phyloP scores from a whole-genome alignment of 2,113 vertebrate genomes.

The Myrmophylax atrothorax region DNA sequence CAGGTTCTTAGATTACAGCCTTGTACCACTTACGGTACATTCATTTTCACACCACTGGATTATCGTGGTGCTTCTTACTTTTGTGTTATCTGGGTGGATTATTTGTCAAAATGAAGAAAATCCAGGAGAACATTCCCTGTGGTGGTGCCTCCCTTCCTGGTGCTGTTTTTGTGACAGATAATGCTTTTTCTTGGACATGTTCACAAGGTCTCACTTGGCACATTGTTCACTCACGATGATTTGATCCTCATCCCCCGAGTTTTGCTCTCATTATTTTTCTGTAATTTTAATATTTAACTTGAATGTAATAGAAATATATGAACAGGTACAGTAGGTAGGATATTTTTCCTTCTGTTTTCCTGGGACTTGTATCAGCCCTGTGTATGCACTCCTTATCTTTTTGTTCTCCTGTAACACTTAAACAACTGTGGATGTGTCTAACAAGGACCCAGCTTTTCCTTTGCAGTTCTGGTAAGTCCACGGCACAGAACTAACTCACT shows the following conservation, averaged over 20 bases:
- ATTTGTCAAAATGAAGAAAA: background rate
- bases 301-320: background rate
- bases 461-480: background rate
- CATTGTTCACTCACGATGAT: background rate
- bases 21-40: background rate
- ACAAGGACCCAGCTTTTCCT: background rate
- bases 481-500: background rate
- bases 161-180: background rate
- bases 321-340: background rate
- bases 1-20: background rate
- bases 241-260: background rate
- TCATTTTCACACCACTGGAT: background rate
- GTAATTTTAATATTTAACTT: background rate
- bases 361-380: accelerated
- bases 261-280: background rate
- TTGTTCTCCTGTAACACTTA: background rate
- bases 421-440: background rate
- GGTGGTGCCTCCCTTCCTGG: background rate
- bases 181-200: background rate
- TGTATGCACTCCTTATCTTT: background rate
- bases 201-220: background rate
- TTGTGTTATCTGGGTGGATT: background rate
- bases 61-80: background rate
- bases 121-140: background rate
- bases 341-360: background rate